These are phyloP conservation scores for Myotis brandtii DNA, from an alignment of 2,113 vertebrate species.

Conservation along the genomic window DNA sequence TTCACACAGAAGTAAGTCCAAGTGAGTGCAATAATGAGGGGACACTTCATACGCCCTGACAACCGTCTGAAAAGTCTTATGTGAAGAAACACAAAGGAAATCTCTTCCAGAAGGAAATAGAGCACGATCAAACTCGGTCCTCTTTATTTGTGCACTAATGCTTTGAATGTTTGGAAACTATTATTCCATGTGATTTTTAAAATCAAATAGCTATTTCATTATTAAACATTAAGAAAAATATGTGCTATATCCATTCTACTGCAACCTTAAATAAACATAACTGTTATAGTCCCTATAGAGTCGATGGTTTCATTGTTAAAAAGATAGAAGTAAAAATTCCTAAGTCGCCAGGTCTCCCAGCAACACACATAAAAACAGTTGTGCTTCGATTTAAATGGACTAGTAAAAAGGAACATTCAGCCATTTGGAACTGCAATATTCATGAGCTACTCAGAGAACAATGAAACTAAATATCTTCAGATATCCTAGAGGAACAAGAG, in stretches of 20 bases:
- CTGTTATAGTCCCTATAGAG: neutral
- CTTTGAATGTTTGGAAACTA: constrained; percentile 41
- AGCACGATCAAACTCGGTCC: neutral
- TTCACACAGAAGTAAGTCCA: neutral
- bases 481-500: constrained; percentile 83
- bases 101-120: neutral
- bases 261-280: constrained; percentile 17
- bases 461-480: constrained; percentile 84
- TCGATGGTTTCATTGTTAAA: constrained; percentile 10
- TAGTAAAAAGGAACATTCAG: constrained; percentile 84
- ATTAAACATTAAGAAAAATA: constrained; percentile 9
- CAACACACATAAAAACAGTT: constrained; percentile 80
- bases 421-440: constrained; percentile 88
- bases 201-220: neutral
- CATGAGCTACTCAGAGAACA: constrained; percentile 85
- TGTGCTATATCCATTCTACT: neutral
- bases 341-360: constrained; percentile 62
- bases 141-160: neutral
- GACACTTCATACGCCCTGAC: neutral
- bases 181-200: constrained; percentile 31
- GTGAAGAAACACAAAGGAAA: neutral
- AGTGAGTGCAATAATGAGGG: neutral
- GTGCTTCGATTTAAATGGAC: constrained; percentile 81
- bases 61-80: neutral
- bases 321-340: neutral